Evolutionary conservation across 2,797 vertebrate genomes (phyloP), one percentile per base, ranked within the genome.

Genomic region (Catamblyrhynchus diadema): DNA sequence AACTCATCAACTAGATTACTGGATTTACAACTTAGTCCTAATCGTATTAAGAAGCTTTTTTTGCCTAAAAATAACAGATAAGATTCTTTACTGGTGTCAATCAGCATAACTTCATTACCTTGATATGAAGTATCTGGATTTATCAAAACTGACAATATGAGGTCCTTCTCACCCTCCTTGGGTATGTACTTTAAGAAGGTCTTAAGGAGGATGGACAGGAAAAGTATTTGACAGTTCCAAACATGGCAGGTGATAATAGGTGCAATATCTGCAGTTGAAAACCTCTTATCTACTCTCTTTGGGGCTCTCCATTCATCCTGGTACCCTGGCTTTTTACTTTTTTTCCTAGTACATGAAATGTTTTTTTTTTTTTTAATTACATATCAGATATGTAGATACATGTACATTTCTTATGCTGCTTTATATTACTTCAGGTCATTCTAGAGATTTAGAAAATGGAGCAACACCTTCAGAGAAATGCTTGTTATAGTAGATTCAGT

Each of bases 61-160:
- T 90, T 81, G 50, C 39, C 85, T 95, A 92, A 95, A 95, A 95
- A 92, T 93, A 94, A 73, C 77, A 84, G 18, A 7, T 51, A 90
- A 95, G 88, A 45, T 70, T 92, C 64, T 91, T 93, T 91, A 48
- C 78, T 39, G 14, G 1, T 53, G 51, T 42, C 79, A 90, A n/a
- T 77, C 37, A 69, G 24, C 37, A 75, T 66, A 77, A 45, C 48
- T 85, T 94, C 54, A 42, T 87, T 77, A 73, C 48, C 64, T 77
- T 51, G 41, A 32, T 90, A 73, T 73, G 59, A 75, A 66, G 28
- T 42, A 20, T n/a, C 32, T 88, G 77, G 47, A 51, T 73, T 92
- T 94, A 62, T 32, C 19, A 51, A 71, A 28, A 80, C 16, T n/a
- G 64, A 48, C 48, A 81, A 25, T 61, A 25, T 62, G 54, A 65